Base-by-base conservation (phyloP, 2,888 invertebrate species). In the Tetramorium bicarinatum region DNA sequence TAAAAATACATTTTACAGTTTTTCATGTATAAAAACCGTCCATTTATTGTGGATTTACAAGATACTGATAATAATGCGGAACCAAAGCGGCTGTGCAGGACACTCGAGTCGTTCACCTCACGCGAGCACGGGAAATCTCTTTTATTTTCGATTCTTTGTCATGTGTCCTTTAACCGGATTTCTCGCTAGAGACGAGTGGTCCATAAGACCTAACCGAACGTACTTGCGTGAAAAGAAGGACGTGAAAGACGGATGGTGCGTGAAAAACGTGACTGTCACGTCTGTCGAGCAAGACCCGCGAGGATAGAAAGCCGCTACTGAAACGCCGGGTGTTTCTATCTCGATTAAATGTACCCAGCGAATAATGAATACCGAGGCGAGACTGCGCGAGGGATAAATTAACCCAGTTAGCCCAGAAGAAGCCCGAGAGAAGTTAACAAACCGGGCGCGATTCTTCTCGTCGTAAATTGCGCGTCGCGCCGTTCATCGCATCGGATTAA, bases 141-240 rank as follows among this genome's bases (percentile, higher is more conserved):
- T 72, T 72, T 47, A 52, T 80, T 80, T 47, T 56, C 80, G 54
- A 41, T 52, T 81, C 41, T 75, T 82, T 74, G 66, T 64, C 49
- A 67, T 11, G 67, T 21, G 52, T 82, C 67, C 44, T 84, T 82
- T 75, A 82, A 84, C 69, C 69, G 69, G 69, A 67, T 82, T 82
- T 75, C 54, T n/a, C 67, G 29, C 29, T 54, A 44, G 15, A 54
- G 11, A 44, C 13, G 62, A 44, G 13, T 7, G 49, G 13, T 44
- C n/a, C 49, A 44, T 47, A 25, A 72, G 41, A 61, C 3, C 56
- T 21, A 21, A 59, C 44, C 21, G 56, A 56, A 59, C 72, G n/a
- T 79, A 9, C 8, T 34, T n/a, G 44, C 21, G 15, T 2, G 18
- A 13, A 49, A 44, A 72, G 54, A 67, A 56, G 2, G 34, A 72